Evolutionary conservation across 2,888 invertebrate genomes (phyloP), one percentile per base, ranked within the genome.

Genomic region (Notodromas monacha): DNA sequence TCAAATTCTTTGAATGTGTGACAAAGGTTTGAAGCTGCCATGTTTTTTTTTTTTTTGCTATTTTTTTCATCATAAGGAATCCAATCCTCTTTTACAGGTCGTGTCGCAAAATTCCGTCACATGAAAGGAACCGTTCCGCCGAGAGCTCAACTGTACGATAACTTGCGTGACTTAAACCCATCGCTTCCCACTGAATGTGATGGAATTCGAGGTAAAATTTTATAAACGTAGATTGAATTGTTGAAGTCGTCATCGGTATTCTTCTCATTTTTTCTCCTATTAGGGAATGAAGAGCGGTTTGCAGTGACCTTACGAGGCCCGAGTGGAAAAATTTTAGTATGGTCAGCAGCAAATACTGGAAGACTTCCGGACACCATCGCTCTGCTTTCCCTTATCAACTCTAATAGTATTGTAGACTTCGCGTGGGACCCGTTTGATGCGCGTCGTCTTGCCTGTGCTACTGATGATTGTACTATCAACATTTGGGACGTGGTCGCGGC

Each of bases 161-260:
- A 86, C 44, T 60, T 86, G 35, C 63, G 76, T 35, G 79, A 79
- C 44, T 58, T 86, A 26, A 76, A 76, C 46, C 60, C 76, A 29
- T 81, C 77, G 46, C 67, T 84, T 40, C 73, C 84, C 0, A 79
- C 81, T 2, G 84, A 86, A 51, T 77, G 81, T 47, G 77, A 86
- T 46, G 74, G 79, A 16, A 79, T 86, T 45, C 72, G 74, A 47
- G 69, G 69, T 69, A 47, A 54, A 48, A 26, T 15, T 31, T 4
- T 32, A 33, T 14, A 4, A 32, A n/a, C n/a, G n/a, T n/a, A n/a
- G n/a, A n/a, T n/a, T n/a, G n/a, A n/a, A n/a, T n/a, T n/a, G n/a
- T n/a, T n/a, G 15, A 6, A 10, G n/a, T n/a, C n/a, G n/a, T n/a
- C n/a, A n/a, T n/a, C n/a, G n/a, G n/a, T n/a, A n/a, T n/a, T n/a